Evolutionary conservation across 2,797 vertebrate species (phyloP), one percentile per base, ranked within the genome.

Genomic region (Mus spretus): DNA sequence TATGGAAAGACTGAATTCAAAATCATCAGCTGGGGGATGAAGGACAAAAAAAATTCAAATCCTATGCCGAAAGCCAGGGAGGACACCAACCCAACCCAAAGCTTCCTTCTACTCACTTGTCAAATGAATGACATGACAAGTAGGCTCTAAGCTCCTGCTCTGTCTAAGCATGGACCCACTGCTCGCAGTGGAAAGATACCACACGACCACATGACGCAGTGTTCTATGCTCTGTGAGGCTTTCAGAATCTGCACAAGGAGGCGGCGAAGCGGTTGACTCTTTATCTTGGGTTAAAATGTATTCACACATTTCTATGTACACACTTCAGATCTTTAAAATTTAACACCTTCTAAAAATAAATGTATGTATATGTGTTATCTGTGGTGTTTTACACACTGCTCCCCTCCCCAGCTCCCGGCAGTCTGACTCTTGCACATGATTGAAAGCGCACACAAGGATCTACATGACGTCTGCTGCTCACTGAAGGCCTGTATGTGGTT

Each of bases 311-410:
- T 93, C 86, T 91, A 94, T 95, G 55, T 81, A 81, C 37, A 77
- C 37, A 89, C 31, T 94, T 85, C 57, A 96, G 90, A 59, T 85
- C 90, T 93, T 96, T 90, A 93, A 96, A 96, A 94, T 91, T 86
- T 44, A 86, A n/a, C 53, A 40, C 26, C 77, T 93, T 93, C 77
- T 86, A 20, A 61, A 70, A 50, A 47, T n/a, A 78, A 50, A 50
- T 78, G n/a, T 6, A 19, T 75, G 17, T 75, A 14, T 57, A 20
- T 40, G 5, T 28, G 17, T 37, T 37, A 31, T n/a, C 87, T 65
- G 47, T 63, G 8, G 22, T 75, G 13, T 85, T 90, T 78, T 74
- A 55, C 34, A 87, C 0, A 4, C 4, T 96, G 80, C 22, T 77
- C 95, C 65, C 70, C 65, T n/a, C 24, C 65, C 24, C 63, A 53